Evolutionary conservation across 2,797 vertebrate species (phyloP).

Genomic region (Cirrhinus mrigala): DNA sequence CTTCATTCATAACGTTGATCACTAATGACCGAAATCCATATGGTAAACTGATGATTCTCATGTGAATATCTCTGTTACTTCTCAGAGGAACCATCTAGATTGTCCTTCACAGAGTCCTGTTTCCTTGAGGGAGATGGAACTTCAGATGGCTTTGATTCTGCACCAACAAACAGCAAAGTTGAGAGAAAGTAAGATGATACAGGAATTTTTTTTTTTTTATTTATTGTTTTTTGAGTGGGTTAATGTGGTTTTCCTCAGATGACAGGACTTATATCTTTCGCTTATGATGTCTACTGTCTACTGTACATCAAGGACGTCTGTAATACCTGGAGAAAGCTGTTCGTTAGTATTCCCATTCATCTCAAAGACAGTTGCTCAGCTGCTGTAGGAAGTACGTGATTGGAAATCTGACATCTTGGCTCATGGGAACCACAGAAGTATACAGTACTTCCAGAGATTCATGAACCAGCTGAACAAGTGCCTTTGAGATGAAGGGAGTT

Average conservation of each 20-base stretch:
- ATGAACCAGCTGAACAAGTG: not conserved
- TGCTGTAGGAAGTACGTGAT: not conserved
- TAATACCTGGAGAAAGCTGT: not conserved
- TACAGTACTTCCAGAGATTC: not conserved
- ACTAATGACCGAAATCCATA: not conserved
- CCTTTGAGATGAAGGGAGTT: too few relatives aligned
- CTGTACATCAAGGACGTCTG: not conserved
- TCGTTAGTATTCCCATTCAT: conserved; percentile 13
- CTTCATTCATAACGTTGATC: not conserved
- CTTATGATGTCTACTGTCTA: conserved; percentile 1
- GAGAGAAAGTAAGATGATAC: conserved; percentile 1
- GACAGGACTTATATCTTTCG: conserved; percentile 32
- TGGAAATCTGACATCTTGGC: not conserved
- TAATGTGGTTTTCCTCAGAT: conserved; percentile 42
- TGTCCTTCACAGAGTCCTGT: not conserved
- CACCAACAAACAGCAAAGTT: not conserved
- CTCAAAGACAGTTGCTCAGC: not conserved
- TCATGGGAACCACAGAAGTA: not conserved
- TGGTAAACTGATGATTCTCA: not conserved
- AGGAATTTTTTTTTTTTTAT: conserved; percentile 11
- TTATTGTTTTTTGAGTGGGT: conserved; percentile 14
- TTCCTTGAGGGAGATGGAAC: not conserved
- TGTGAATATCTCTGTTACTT: not conserved
- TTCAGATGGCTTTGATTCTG: conserved; percentile 14
- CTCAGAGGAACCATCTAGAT: not conserved